Base-by-base conservation (phyloP, 2,888 invertebrate species). In the Calliphora vomitoria region DNA sequence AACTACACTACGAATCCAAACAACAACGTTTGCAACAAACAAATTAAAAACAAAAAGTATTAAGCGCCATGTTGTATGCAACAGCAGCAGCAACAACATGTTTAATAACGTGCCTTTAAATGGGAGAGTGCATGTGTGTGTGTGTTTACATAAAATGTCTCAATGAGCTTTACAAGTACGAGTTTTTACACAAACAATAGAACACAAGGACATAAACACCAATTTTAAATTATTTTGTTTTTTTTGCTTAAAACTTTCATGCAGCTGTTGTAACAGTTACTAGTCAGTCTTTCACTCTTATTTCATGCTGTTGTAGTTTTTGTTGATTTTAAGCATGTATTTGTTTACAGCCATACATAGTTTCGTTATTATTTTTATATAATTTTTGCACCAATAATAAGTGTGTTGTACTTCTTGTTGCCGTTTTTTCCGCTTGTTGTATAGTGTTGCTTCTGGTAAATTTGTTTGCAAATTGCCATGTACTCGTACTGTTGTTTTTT, bases 191-290 rank as follows among this genome's bases (percentile, higher is more conserved):
- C 60, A 75, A 76, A 74, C 58, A 80, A 72, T 60, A 50, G 18
- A 84, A 78, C 55, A 81, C 69, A 85, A 81, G 81, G 71, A 71
- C 85, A 81, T 58, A 62, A 76, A 71, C 62, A 80, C 74, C 71
- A 38, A 64, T 78, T 58, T 25, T 31, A n/a, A n/a, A n/a, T 69
- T 47, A 6, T 60, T 20, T 58, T 68, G 8, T 35, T 31, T 82
- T 68, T 47, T n/a, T 10, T 31, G 3, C 31, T 4, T 44, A 11
- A 10, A 41, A 74, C 11, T 66, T 81, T 66, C 53, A 66, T 64
- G 74, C 66, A 82, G 74, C 74, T 76, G 82, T 82, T 82, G 82
- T 60, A 76, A 82, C 38, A 69, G 75, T 76, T 55, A 66, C 58
- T 47, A 10, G 38, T 6, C n/a, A 18, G 4, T 69, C 35, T 41